Evolutionary conservation across 2,888 invertebrate genomes (phyloP).

Genomic region (Trichogramma dendrolimi): DNA sequence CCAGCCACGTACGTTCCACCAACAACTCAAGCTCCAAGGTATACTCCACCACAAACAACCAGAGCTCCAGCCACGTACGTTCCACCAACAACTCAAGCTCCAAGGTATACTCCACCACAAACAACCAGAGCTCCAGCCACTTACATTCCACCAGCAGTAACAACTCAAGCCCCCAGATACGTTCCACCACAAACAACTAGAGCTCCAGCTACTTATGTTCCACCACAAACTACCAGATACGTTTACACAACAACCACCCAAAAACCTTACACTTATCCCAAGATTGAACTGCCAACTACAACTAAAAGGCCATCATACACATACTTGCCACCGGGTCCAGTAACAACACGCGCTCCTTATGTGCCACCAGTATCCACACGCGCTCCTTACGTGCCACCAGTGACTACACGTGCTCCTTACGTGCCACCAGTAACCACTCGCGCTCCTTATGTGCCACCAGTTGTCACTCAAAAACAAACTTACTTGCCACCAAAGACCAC

Average conservation of each 20-base stretch:
- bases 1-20: slow-evolving; percentile 24
- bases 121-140: slow-evolving; percentile 10
- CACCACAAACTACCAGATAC: slow-evolving; percentile 28
- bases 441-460: slow-evolving; percentile 23
- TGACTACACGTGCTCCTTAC: neutral
- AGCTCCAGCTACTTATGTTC: slow-evolving; percentile 16
- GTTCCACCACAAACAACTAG: slow-evolving; percentile 25
- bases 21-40: slow-evolving; percentile 24
- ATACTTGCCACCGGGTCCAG: slow-evolving; percentile 3
- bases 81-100: slow-evolving; percentile 21
- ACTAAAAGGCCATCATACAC: slow-evolving; percentile 32
- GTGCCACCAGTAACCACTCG: slow-evolving; percentile 26
- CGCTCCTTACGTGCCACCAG: slow-evolving; percentile 2
- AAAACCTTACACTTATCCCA: slow-evolving; percentile 12
- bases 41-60: slow-evolving; percentile 29
- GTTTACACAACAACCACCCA: slow-evolving; percentile 14
- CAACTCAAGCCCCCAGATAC: slow-evolving; percentile 1
- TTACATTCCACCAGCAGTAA: neutral
- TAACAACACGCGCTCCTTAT: neutral
- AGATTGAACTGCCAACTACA: slow-evolving; percentile 31
- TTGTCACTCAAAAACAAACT: slow-evolving; percentile 7
- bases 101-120: slow-evolving; percentile 13
- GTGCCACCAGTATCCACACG: slow-evolving; percentile 6
- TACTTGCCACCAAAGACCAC: slow-evolving; percentile 17
- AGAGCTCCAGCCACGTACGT: slow-evolving; percentile 24